phyloP scores from a whole-genome alignment of 2,888 invertebrate genomes.

The Quadriops clusia region DNA sequence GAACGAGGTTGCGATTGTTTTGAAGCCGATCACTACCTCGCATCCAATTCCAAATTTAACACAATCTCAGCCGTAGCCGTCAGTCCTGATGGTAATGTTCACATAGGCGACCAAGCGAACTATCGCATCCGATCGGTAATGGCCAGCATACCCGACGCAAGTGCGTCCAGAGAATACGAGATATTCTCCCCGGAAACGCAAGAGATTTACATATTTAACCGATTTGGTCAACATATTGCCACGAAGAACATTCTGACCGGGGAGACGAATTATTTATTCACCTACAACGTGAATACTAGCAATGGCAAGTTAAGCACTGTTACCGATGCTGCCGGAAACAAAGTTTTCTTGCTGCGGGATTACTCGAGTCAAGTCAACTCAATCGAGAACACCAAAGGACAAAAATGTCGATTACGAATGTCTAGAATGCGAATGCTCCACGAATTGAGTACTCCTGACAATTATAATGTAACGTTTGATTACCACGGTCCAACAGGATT shows the following conservation, averaged over 20 bases:
- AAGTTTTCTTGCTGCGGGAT: slow-evolving; percentile 71
- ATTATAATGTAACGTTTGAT: slow-evolving; percentile 87
- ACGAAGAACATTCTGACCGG: slow-evolving; percentile 93
- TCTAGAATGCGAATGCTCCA: slow-evolving; percentile 87
- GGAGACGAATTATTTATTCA: slow-evolving; percentile 84
- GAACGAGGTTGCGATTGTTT: slow-evolving; percentile 88
- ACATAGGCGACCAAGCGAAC: slow-evolving; percentile 91
- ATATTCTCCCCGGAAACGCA: slow-evolving; percentile 92
- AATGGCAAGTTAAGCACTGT: slow-evolving; percentile 90
- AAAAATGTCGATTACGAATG: slow-evolving; percentile 82
- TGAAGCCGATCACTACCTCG: slow-evolving; percentile 82
- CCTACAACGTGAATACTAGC: slow-evolving; percentile 93
- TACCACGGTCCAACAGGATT: slow-evolving; percentile 86
- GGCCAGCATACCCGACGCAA: slow-evolving; percentile 81
- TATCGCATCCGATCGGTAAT: slow-evolving; percentile 78
- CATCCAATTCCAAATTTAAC: slow-evolving; percentile 87
- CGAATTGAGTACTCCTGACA: slow-evolving; percentile 82
- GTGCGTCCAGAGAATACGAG: slow-evolving; percentile 76
- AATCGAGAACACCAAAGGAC: slow-evolving; percentile 87
- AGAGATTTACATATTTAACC: slow-evolving; percentile 86
- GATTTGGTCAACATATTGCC: slow-evolving; percentile 89
- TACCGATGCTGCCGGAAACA: slow-evolving; percentile 85
- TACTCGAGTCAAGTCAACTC: slow-evolving; percentile 84
- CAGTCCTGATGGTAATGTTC: slow-evolving; percentile 86
- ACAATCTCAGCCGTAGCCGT: slow-evolving; percentile 88